These are phyloP conservation scores for Synaphobranchus kaupii DNA, from an alignment of 2,797 vertebrate genomes.

Conservation along the genomic window DNA sequence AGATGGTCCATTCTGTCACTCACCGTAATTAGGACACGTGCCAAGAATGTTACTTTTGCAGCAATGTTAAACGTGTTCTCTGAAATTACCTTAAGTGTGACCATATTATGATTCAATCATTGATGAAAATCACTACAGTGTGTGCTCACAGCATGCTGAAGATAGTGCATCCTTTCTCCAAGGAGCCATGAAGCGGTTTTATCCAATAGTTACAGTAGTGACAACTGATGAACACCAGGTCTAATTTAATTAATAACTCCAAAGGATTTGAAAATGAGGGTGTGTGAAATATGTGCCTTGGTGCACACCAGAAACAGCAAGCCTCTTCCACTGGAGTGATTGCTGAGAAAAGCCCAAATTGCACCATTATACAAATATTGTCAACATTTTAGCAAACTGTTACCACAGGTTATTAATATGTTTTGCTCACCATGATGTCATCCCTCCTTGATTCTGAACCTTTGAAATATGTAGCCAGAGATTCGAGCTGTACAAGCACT, in stretches of 20 bases:
- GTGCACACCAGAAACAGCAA: not conserved
- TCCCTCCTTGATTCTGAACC: no score
- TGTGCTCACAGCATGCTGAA: not conserved
- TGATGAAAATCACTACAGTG: no score
- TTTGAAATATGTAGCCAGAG: no score
- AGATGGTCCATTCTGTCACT: constrained; percentile 1
- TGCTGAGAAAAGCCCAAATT: not conserved
- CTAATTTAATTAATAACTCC: not conserved
- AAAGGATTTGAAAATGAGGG: not conserved
- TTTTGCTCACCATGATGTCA: not conserved
- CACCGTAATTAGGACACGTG: not conserved
- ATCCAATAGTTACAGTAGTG: not conserved
- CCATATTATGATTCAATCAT: not conserved
- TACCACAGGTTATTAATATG: not conserved
- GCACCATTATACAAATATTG: not conserved
- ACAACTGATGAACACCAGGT: not conserved
- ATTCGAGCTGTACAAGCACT: not conserved
- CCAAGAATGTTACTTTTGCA: not conserved
- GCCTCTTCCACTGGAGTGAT: not conserved
- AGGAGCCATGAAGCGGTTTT: not conserved
- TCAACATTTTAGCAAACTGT: not conserved
- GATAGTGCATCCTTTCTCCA: not conserved
- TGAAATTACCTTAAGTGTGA: not conserved
- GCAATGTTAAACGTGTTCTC: not conserved
- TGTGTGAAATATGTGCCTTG: not conserved